Evolutionary conservation across 2,113 vertebrate species (phyloP), one percentile per base, ranked within the genome.

Genomic region (Eonycteris spelaea): DNA sequence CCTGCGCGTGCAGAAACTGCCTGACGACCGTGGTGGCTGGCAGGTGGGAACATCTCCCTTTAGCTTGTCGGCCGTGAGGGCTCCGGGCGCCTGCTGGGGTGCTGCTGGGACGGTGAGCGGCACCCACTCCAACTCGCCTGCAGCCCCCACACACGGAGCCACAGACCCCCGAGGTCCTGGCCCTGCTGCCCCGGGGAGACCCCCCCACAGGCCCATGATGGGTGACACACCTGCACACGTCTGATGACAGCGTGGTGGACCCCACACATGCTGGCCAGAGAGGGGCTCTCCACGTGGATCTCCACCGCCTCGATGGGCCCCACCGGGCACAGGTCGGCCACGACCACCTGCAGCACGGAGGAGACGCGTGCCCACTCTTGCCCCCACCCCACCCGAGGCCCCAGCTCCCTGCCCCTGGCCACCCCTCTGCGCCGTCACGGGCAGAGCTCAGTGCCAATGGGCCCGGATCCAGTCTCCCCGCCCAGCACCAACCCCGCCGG

Each of bases 211-310:
- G 30, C 22, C 14, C 21, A 21, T 0, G 33, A 35, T 1, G 14
- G 30, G 24, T 2, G 1, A 1, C 3, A 0, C 97, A 99, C 99
- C 99, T 99, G 99, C 43, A 99, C 92, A 33, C 99, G 99, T 7
- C 97, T 51, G 85, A 99, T 61, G 45, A 99, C 94, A 0, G 99
- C 99, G 1, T 99, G 99, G 96, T 99, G 99, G 38, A 98, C 97
- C 91, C 99, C 98, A 97, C 99, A 99, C 97, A 99, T 95, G 19
- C 98, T 97, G 1, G 98, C 98, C 96, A 99, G 77, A 2, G 99
- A 99, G 0, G 98, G 96, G 98, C 99, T 99, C 95, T 99, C 98
- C 88, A 99, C 98, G 74, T 98, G 98, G 92, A 99, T 98, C 97
- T 99, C 99, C 95, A 99, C 94, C 0, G 97, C 97, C 79, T 97